phyloP scores from a whole-genome alignment of 2,888 invertebrate genomes.

The Drosophila algonquin region DNA sequence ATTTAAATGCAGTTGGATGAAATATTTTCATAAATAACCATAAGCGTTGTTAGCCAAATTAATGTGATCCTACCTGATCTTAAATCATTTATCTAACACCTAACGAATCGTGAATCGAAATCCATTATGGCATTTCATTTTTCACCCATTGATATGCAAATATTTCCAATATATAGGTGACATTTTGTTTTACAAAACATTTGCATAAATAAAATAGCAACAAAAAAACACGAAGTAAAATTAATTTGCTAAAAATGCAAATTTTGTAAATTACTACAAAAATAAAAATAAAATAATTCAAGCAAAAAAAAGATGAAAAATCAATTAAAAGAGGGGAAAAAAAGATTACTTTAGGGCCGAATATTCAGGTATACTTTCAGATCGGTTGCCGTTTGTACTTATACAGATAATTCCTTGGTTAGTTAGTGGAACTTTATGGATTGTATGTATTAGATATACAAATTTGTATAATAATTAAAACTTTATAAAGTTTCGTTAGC shows the following conservation, averaged over 20 bases:
- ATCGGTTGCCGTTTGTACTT: not conserved
- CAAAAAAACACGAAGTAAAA: not conserved
- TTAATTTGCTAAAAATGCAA: slow-evolving; percentile 56
- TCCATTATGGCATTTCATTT: not conserved
- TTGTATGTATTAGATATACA: no score
- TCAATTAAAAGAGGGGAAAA: slow-evolving; percentile 14
- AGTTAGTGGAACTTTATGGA: no score
- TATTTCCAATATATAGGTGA: not conserved
- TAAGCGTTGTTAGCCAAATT: not conserved
- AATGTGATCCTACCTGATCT: not conserved
- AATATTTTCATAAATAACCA: not conserved
- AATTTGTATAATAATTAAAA: no score
- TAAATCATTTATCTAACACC: not conserved
- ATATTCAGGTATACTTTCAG: not conserved
- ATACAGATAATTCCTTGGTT: no score
- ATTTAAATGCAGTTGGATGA: not conserved
- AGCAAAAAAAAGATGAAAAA: slow-evolving; percentile 5
- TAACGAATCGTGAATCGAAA: not conserved
- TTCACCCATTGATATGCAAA: not conserved
- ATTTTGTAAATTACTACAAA: slow-evolving; percentile 40
- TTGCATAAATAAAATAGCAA: slow-evolving; percentile 49
- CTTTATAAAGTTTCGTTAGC: no score
- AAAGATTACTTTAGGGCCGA: not conserved
- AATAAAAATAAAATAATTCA: not conserved
- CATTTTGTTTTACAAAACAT: slow-evolving; percentile 33